Conservation (phyloP, 2,113 vertebrate species). For the Aptenodytes forsteri region DNA sequence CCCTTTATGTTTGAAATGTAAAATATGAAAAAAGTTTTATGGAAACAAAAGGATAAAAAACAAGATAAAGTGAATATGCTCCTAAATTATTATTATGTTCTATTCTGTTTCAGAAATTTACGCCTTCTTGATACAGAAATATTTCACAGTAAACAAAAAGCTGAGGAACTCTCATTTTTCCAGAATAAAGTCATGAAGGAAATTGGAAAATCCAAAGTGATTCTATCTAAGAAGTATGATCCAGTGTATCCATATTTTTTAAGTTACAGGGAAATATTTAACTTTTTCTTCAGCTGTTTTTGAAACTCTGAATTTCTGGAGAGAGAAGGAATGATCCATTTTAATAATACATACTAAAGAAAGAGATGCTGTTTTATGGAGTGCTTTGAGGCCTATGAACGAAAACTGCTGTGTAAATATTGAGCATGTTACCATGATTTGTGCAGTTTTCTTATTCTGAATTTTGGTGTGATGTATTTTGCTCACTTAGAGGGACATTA, state of each 20-base stretch:
- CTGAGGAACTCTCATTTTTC: constrained; percentile 83
- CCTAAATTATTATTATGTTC: neutral
- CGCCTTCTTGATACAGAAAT: constrained; percentile 81
- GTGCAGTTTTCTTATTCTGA: neutral
- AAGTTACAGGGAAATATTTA: neutral
- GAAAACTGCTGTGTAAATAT: neutral
- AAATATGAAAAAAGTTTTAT: neutral
- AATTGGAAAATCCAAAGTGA: constrained; percentile 75
- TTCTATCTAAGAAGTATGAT: constrained; percentile 81
- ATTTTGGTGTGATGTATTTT: neutral
- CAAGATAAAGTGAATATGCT: neutral
- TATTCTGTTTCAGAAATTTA: constrained; percentile 76
- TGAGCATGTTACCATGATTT: neutral
- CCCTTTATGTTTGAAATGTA: neutral
- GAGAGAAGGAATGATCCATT: neutral
- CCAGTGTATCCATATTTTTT: neutral
- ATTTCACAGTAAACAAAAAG: constrained; percentile 78
- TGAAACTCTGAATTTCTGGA: neutral
- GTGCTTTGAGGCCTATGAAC: neutral
- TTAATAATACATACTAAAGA: neutral
- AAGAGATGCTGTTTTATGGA: neutral
- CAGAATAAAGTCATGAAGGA: constrained; percentile 77
- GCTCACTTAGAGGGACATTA: neutral
- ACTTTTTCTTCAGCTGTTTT: neutral
- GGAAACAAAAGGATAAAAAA: neutral